These are phyloP conservation scores for Dolichallabes microphthalmus DNA, from an alignment of 2,113 vertebrate species.

Conservation along the genomic window DNA sequence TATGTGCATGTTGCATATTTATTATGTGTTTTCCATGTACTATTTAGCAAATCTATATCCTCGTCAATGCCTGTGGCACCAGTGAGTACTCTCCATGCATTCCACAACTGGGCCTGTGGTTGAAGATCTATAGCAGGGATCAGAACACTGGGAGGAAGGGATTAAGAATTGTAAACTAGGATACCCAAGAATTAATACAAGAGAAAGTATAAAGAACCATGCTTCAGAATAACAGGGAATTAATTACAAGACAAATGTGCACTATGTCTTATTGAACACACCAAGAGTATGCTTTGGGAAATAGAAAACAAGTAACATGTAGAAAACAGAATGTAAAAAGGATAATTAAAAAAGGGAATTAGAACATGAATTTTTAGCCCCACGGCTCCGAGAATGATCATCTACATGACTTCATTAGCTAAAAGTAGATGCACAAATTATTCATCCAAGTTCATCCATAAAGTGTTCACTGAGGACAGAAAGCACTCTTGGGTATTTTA, in stretches of 20 bases:
- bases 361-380: not conserved
- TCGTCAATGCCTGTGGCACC: not conserved
- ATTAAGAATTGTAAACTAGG: not conserved
- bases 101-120: not conserved
- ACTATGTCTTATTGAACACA: not conserved
- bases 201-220: not conserved
- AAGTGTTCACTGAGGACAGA: constrained; percentile 50
- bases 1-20: not conserved
- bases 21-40: not conserved
- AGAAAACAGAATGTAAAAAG: not conserved
- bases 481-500: constrained; percentile 49
- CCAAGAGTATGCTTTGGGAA: not conserved
- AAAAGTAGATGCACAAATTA: constrained; percentile 51
- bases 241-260: not conserved
- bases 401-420: constrained; percentile 17
- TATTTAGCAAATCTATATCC: not conserved
- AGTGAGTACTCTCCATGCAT: not conserved
- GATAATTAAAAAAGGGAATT: not conserved
- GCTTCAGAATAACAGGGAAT: not conserved
- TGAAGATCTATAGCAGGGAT: not conserved
- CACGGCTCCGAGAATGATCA: constrained; percentile 15
- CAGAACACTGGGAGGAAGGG: not conserved
- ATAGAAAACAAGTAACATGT: not conserved
- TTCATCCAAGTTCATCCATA: constrained; percentile 24
- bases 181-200: not conserved